phyloP scores from a whole-genome alignment of 1,140 invertebrate genomes.

The Mizuhopecten yessoensis region DNA sequence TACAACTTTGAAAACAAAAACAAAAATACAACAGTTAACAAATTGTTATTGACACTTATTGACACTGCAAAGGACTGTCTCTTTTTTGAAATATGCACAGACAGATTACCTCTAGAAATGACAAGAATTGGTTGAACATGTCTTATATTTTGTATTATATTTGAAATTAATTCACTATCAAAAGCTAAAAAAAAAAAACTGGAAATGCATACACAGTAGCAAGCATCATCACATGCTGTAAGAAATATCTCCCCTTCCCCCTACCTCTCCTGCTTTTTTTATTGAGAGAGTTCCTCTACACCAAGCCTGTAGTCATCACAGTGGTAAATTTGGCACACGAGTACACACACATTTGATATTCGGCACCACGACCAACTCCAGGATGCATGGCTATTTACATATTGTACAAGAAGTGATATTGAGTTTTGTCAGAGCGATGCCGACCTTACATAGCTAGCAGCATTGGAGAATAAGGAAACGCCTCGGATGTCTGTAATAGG shows the following conservation, averaged over 20 bases:
- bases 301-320: not conserved
- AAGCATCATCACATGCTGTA: no score
- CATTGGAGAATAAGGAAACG: not conserved
- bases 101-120: no score
- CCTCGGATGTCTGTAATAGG: not conserved
- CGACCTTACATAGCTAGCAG: not conserved
- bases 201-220: no score
- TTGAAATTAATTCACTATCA: no score
- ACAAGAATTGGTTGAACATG: no score
- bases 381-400: conserved; percentile 32
- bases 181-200: no score
- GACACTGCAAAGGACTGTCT: no score
- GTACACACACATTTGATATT: conserved; percentile 6
- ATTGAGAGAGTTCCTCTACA: not conserved
- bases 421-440: conserved; percentile 9
- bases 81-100: no score
- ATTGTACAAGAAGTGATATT: conserved; percentile 5
- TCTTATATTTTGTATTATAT: no score
- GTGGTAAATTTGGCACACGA: not conserved
- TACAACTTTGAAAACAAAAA: no score
- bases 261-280: not conserved
- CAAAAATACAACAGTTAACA: no score
- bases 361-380: conserved; percentile 1
- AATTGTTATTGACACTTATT: no score
- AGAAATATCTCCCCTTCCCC: not conserved